These are phyloP conservation scores for Cavia porcellus DNA, from an alignment of 2,113 vertebrate genomes.

Conservation along the genomic window DNA sequence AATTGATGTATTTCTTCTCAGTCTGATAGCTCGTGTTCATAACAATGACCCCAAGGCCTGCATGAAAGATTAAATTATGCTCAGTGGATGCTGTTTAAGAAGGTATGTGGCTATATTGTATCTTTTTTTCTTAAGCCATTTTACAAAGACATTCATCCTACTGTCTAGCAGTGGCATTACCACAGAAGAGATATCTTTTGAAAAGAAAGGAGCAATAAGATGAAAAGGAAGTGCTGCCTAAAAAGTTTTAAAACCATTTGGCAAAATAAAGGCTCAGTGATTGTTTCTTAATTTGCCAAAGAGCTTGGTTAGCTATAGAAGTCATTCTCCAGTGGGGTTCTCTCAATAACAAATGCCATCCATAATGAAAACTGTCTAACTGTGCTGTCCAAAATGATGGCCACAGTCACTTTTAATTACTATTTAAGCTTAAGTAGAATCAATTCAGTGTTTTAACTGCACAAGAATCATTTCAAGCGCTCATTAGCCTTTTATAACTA, in stretches of 20 bases:
- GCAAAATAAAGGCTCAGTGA: constrained; percentile 23
- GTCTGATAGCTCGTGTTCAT: constrained; percentile 61
- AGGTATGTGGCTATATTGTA: constrained; percentile 27
- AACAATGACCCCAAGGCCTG: constrained; percentile 56
- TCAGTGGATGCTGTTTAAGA: constrained; percentile 54
- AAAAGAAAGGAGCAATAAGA: constrained; percentile 46
- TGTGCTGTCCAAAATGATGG: background rate
- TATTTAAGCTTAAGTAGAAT: constrained; percentile 16
- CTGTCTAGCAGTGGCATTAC: background rate
- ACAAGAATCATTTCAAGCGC: background rate
- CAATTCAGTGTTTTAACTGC: background rate
- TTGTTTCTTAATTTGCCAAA: constrained; percentile 30
- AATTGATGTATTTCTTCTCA: constrained; percentile 76
- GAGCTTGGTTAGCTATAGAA: constrained; percentile 5
- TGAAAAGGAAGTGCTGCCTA: constrained; percentile 39
- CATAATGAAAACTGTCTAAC: background rate
- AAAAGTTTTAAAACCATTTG: constrained; percentile 19
- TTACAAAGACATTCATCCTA: constrained; percentile 58
- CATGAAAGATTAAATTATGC: constrained; percentile 72
- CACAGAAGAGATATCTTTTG: constrained; percentile 42
- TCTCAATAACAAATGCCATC: background rate
- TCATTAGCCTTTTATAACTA: background rate
- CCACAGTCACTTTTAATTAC: background rate
- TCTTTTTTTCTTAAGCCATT: constrained; percentile 55
- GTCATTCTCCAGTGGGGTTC: background rate